Base-by-base conservation (phyloP, 64 coral and sea anemone genomes). In the Montipora capricornis region DNA sequence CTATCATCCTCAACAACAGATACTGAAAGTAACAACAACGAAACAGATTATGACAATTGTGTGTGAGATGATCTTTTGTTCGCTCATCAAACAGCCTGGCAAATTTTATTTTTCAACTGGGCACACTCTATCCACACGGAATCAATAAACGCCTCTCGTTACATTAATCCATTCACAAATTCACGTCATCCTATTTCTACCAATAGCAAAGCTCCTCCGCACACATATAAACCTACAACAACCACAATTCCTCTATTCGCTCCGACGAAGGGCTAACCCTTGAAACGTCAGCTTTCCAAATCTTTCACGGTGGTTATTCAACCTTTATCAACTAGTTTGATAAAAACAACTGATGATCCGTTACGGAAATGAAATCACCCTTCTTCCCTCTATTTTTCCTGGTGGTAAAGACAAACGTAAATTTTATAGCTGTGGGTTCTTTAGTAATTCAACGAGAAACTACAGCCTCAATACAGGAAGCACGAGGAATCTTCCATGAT, bases 351-450 rank as follows among this genome's bases (percentile, higher is more conserved):
- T 96, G 4, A 89, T 96, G 90, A 60, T 10, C 17, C 52, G 68
- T 20, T 96, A 92, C 81, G 94, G 94, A 50, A 96, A 92, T 83
- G 90, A 96, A 71, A 92, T 96, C 14, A 92, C 73, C 17, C 90
- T 92, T 47, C 49, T 9, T 91, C 15, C 78, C 89, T 20, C 59
- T 90, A 4, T 80, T 90, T 26, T 91, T 91, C 78, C 37, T 82
- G 8, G 79, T 77, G 48, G 89, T 91, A 7, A 91, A 91, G 55
- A 91, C 67, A 5, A 91, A 91, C 17, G 89, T 91, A 17, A 82
- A 90, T 66, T 90, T 80, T 59, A 90, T 48, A 19, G 88, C 22
- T 8, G 78, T 91, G 6, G 89, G 89, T 7, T 81, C 89, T 13
- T 81, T 90, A 24, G 20, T 91, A 24, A 15, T 15, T 26, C 44